These are phyloP conservation scores for Phymatocera aterrima DNA, from an alignment of 2,888 invertebrate species.

Conservation along the genomic window DNA sequence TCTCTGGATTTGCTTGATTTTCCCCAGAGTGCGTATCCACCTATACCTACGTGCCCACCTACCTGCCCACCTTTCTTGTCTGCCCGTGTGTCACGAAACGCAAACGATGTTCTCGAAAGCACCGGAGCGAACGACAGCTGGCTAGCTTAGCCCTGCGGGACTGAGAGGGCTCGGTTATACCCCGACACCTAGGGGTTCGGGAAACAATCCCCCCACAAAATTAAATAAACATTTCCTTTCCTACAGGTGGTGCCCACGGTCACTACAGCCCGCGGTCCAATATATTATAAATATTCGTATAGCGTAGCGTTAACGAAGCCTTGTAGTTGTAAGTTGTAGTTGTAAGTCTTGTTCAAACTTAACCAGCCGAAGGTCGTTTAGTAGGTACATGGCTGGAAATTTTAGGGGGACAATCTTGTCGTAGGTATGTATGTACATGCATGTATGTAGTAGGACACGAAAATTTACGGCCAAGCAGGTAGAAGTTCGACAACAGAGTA, in stretches of 20 bases:
- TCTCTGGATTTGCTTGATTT: neutral
- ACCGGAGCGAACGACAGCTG: conserved; percentile 43
- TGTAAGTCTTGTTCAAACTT: conserved; percentile 4
- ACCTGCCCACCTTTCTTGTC: neutral
- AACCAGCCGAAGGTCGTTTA: neutral
- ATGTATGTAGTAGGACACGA: neutral
- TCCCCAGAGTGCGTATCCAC: neutral
- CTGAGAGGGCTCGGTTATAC: conserved; percentile 20
- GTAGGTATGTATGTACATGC: neutral
- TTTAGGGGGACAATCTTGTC: neutral
- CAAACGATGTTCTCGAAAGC: conserved; percentile 18
- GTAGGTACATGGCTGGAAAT: neutral
- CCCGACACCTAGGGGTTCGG: conserved; percentile 37
- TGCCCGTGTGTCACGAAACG: neutral
- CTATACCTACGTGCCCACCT: neutral
- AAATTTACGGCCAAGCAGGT: conserved; percentile 29
- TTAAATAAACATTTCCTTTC: conserved; percentile 47
- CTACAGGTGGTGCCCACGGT: conserved; percentile 35
- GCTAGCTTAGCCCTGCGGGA: conserved; percentile 24
- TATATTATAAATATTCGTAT: conserved; percentile 35
- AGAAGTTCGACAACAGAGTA: conserved; percentile 34
- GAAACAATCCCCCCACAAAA: conserved; percentile 43
- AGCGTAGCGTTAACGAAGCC: neutral
- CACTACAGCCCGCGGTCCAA: too few relatives aligned
- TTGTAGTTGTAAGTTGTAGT: neutral